Conservation (phyloP, 1,140 invertebrate genomes). For the Cydia fagiglandana region DNA sequence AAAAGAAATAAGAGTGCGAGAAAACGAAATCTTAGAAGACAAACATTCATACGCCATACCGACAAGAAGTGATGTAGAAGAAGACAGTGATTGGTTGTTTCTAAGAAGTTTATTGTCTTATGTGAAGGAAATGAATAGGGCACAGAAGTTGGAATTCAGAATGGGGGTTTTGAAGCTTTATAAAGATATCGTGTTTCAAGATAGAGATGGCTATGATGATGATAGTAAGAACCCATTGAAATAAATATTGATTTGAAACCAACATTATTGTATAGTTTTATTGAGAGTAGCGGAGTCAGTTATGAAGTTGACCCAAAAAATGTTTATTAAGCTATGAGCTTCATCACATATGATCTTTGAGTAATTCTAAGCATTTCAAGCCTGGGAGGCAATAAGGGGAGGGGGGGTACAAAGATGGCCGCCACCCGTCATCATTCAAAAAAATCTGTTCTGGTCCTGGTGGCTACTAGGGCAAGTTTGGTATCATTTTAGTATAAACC, state of each 20-base stretch:
- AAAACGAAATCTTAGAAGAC: neutral
- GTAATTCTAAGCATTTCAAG: too few relatives aligned
- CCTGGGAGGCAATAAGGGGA: too few relatives aligned
- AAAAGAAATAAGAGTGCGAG: neutral
- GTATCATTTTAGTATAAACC: too few relatives aligned
- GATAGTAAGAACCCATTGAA: neutral
- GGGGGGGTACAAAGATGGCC: too few relatives aligned
- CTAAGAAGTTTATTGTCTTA: neutral
- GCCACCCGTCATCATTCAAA: too few relatives aligned
- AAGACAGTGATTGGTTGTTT: constrained; percentile 9
- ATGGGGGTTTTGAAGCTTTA: constrained; percentile 7
- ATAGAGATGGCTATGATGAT: neutral
- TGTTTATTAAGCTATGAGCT: too few relatives aligned
- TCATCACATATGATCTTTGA: too few relatives aligned
- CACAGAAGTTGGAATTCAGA: constrained; percentile 16
- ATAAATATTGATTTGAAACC: neutral
- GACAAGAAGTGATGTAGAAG: neutral
- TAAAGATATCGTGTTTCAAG: constrained; percentile 10
- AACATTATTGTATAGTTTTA: neutral
- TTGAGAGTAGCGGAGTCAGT: too few relatives aligned
- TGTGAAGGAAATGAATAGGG: neutral
- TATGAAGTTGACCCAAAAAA: too few relatives aligned
- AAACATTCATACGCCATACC: neutral
- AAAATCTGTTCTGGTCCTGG: too few relatives aligned
- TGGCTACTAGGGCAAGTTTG: too few relatives aligned